phyloP scores from a whole-genome alignment of 2,888 invertebrate genomes.

The Sarcophaga carnaria region DNA sequence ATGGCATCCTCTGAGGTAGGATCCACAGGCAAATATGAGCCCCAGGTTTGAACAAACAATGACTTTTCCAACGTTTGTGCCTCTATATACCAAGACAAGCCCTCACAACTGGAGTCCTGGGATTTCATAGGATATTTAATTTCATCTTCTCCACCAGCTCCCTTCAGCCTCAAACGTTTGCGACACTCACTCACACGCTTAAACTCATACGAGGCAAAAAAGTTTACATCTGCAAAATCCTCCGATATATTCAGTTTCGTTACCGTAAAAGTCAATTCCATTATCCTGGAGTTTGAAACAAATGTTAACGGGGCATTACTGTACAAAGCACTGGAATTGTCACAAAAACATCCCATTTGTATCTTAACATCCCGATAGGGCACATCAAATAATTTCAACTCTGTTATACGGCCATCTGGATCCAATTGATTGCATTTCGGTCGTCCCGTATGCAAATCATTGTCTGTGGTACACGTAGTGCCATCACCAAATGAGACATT shows the following conservation, averaged over 20 bases:
- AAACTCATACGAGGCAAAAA: conserved; percentile 88
- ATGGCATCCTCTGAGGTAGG: conserved; percentile 85
- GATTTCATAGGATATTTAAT: conserved; percentile 85
- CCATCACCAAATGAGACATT: conserved; percentile 89
- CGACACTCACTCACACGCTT: conserved; percentile 86
- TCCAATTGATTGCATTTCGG: conserved; percentile 83
- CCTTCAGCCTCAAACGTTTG: conserved; percentile 85
- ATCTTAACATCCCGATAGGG: conserved; percentile 87
- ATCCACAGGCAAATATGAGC: conserved; percentile 87
- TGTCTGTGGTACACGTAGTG: conserved; percentile 86
- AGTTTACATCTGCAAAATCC: conserved; percentile 91
- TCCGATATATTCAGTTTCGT: conserved; percentile 89
- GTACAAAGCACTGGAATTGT: conserved; percentile 85
- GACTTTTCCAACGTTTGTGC: conserved; percentile 91
- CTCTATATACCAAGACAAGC: conserved; percentile 89
- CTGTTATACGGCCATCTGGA: conserved; percentile 82
- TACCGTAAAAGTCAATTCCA: conserved; percentile 90
- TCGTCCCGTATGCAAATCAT: conserved; percentile 88
- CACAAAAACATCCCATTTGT: conserved; percentile 90
- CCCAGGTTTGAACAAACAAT: conserved; percentile 92
- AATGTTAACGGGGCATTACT: conserved; percentile 85
- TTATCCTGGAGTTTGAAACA: conserved; percentile 85
- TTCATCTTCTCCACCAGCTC: conserved; percentile 86
- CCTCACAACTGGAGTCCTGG: conserved; percentile 82
- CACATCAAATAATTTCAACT: conserved; percentile 85